A percentile compares a stretch with the other conserved stretches of the same genome.
Conservation (phyloP, 2,797 vertebrate species). For the Chrysolophus pictus region DNA sequence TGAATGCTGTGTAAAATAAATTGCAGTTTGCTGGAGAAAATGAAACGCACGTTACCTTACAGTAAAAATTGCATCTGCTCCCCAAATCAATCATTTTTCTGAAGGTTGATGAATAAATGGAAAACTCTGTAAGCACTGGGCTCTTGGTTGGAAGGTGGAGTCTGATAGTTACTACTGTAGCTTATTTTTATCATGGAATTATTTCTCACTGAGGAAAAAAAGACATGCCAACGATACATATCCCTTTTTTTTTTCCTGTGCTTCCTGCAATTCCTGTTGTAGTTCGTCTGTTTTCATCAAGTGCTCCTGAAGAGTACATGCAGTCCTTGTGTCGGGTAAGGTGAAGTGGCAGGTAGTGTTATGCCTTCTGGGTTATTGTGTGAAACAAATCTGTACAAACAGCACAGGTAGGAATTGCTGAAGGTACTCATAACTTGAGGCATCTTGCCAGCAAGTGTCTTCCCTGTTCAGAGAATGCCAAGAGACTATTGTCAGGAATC, state of each 20-base stretch:
- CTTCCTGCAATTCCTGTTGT: neutral
- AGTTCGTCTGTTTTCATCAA: neutral
- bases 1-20: slow-evolving; percentile 16
- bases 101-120: neutral
- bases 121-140: neutral
- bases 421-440: neutral
- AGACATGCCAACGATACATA: neutral
- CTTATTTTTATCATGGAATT: neutral
- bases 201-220: neutral
- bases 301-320: neutral
- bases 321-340: neutral
- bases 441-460: neutral
- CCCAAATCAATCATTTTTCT: neutral
- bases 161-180: neutral
- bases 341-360: neutral
- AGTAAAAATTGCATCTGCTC: neutral
- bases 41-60: slow-evolving; percentile 7
- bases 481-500: neutral
- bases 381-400: neutral
- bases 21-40: slow-evolving; percentile 28
- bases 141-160: neutral
- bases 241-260: neutral
- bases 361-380: neutral
- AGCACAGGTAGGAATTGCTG: neutral
- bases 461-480: neutral